phyloP scores from a whole-genome alignment of 1,140 invertebrate species.

The Zaprionus inermis region DNA sequence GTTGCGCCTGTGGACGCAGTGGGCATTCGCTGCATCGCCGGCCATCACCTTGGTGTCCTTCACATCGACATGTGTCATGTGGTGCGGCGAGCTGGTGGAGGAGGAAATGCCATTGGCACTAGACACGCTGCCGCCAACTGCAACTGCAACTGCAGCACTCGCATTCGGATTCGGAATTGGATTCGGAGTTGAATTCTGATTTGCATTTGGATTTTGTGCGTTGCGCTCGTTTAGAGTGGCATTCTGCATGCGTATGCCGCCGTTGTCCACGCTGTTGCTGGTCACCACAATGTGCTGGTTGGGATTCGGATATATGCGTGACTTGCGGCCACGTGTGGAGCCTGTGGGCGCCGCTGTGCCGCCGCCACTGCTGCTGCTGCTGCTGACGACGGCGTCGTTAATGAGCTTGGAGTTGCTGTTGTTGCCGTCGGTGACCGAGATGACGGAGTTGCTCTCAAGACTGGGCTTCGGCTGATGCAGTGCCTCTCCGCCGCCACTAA shows the following conservation, averaged over 20 bases:
- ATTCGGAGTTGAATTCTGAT: slow-evolving; percentile 19
- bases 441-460: slow-evolving; percentile 42
- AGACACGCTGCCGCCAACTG: slow-evolving; percentile 26
- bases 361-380: slow-evolving; percentile 56
- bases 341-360: slow-evolving; percentile 60
- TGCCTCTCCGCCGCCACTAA: slow-evolving; percentile 37
- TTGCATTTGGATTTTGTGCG: slow-evolving; percentile 25
- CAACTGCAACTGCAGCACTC: not conserved
- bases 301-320: slow-evolving; percentile 78
- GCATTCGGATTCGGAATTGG: slow-evolving; percentile 17
- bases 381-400: slow-evolving; percentile 70
- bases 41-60: slow-evolving; percentile 78
- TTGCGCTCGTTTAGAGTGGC: slow-evolving; percentile 69
- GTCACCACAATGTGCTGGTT: slow-evolving; percentile 81
- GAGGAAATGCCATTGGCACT: slow-evolving; percentile 70
- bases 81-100: slow-evolving; percentile 81
- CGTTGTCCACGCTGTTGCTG: slow-evolving; percentile 81
- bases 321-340: slow-evolving; percentile 75
- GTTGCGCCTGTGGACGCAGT: not conserved
- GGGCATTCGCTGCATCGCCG: not conserved
- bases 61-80: slow-evolving; percentile 68
- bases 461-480: slow-evolving; percentile 53
- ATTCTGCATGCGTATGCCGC: slow-evolving; percentile 76
- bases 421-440: slow-evolving; percentile 23
- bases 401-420: slow-evolving; percentile 57